Evolutionary conservation across 2,113 vertebrate species (phyloP).

Genomic region (Rhynchomys soricoides): DNA sequence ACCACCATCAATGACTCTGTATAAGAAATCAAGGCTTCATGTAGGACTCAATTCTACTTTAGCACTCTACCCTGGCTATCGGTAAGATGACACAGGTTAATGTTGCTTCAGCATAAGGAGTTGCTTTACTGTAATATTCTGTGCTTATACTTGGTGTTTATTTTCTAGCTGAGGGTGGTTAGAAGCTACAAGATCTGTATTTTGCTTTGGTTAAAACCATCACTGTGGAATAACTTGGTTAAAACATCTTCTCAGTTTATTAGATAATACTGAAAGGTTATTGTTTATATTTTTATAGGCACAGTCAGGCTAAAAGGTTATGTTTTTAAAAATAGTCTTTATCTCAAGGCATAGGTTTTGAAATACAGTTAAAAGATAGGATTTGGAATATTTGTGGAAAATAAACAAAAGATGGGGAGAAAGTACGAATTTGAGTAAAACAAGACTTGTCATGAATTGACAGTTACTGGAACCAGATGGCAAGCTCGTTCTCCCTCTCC

Average conservation of each 20-base stretch:
- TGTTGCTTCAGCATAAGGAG: background rate
- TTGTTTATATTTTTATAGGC: slow-evolving; percentile 45
- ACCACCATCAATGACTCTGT: background rate
- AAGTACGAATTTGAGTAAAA: slow-evolving; percentile 19
- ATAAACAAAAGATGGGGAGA: background rate
- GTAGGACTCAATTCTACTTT: background rate
- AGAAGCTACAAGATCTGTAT: background rate
- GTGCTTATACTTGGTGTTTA: background rate
- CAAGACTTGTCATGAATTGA: background rate
- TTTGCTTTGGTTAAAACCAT: slow-evolving; percentile 36
- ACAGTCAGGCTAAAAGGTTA: background rate
- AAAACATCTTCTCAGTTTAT: slow-evolving; percentile 62
- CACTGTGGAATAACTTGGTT: background rate
- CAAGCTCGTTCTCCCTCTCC: background rate
- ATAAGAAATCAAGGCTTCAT: background rate
- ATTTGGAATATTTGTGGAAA: slow-evolving; percentile 50
- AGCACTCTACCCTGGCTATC: background rate
- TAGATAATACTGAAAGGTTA: slow-evolving; percentile 46
- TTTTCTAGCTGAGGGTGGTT: background rate
- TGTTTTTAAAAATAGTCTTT: slow-evolving; percentile 45
- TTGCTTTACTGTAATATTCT: background rate
- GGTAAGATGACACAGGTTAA: background rate
- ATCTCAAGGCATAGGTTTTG: slow-evolving; percentile 37
- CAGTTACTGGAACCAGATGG: slow-evolving; percentile 57
- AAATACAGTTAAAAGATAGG: slow-evolving; percentile 36